A percentile compares a stretch with the other conserved stretches of the same genome.
Evolutionary conservation across 2,888 invertebrate species (phyloP).

Genomic region (Clivina fossor): DNA sequence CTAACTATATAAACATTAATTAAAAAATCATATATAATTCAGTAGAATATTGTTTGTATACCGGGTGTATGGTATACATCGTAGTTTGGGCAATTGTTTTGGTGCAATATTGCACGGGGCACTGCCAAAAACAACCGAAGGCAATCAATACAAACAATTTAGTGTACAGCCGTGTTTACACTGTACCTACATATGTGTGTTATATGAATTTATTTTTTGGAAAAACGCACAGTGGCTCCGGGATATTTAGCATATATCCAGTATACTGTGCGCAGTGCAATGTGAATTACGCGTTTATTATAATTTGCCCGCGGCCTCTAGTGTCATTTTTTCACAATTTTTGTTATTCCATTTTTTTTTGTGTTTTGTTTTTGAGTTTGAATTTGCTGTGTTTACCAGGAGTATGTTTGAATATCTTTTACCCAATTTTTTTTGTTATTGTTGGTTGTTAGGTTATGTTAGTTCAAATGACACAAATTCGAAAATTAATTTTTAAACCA

Average conservation of each 20-base stretch:
- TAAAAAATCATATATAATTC: conserved; percentile 34
- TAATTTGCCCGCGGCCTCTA: conserved; percentile 17
- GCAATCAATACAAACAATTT: conserved; percentile 35
- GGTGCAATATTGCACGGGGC: conserved; percentile 25
- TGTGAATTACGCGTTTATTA: conserved; percentile 26
- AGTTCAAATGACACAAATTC: conserved; percentile 22
- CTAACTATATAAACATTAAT: conserved; percentile 33
- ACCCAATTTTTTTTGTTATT: conserved; percentile 14
- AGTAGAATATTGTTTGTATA: conserved; percentile 1
- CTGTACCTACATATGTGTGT: conserved; percentile 7
- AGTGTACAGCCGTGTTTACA: conserved; percentile 23
- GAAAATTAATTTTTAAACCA: conserved; percentile 28
- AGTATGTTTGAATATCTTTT: conserved; percentile 22
- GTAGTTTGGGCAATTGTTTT: conserved; percentile 10
- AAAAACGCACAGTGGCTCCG: neutral
- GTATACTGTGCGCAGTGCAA: conserved; percentile 25
- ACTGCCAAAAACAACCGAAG: conserved; percentile 21
- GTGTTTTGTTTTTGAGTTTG: neutral
- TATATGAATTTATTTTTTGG: conserved; percentile 22
- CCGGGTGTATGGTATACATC: neutral
- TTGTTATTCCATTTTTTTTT: neutral
- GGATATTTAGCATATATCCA: too few species aligned
- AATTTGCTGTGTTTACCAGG: conserved; percentile 9
- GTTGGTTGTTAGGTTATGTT: conserved; percentile 15
- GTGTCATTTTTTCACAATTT: conserved; percentile 20